Base-by-base conservation (phyloP, 2,888 invertebrate species). In the Cephus sareptanus region DNA sequence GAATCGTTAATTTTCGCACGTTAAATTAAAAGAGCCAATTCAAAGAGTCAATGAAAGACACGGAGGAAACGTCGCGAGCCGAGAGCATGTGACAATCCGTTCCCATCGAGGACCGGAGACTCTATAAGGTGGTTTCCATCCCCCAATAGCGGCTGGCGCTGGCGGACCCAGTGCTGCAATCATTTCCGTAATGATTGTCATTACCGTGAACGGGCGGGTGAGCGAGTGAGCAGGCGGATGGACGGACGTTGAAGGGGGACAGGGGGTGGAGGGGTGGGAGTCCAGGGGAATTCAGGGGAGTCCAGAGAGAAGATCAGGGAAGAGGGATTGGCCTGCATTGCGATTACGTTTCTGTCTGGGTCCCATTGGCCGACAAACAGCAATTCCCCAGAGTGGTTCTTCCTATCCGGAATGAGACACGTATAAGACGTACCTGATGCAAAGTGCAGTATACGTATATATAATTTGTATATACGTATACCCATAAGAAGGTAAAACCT, bases 121-220 rank as follows among this genome's bases (percentile, higher is more conserved):
- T 89, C 90, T 89, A 87, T 88, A 88, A 89, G 89, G 87, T 87
- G 87, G 89, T 89, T 89, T 88, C 87, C 90, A 89, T 89, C 90
- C 89, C 90, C 89, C 89, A 87, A 88, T 88, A 88, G 88, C 85
- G 86, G 68, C 85, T 85, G 85, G 83, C 85, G 85, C 87, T 86
- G 83, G 87, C 79, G 85, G 86, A 81, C 87, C 89, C 87, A 85
- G 86, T 87, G 89, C 90, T 89, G 89, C 90, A 90, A 90, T 90
- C 90, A 90, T 90, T 90, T 89, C 88, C 86, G 89, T 90, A 90
- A 90, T 90, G 90, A 90, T 89, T 89, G 88, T 90, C 90, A 90
- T 90, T 90, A 90, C 90, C 88, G 88, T 85, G 87, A 86, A 85
- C 85, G 87, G 86, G 86, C 85, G 82, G 83, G 86, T 85, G 87